A percentile compares a stretch with the other conserved stretches of the same genome.
Conservation (phyloP, 2,113 vertebrate species). For the Felis catus region DNA sequence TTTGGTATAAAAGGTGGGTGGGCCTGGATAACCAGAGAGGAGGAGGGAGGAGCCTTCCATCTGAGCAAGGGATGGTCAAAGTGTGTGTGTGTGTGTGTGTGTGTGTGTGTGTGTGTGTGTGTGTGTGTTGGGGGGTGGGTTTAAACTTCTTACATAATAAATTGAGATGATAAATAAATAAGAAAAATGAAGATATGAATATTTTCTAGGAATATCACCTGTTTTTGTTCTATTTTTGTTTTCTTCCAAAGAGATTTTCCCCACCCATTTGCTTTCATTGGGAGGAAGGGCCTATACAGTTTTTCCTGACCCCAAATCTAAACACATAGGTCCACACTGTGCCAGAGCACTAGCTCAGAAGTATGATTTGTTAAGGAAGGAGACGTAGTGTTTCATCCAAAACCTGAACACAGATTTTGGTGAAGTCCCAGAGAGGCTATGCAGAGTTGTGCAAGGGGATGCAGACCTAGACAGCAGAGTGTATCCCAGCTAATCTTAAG, state of each 20-base stretch:
- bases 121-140: fast-evolving
- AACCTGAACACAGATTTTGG: background rate
- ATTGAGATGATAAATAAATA: background rate
- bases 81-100: background rate
- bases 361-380: background rate
- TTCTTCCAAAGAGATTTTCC: background rate
- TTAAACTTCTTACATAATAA: background rate
- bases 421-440: background rate
- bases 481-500: background rate
- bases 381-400: background rate
- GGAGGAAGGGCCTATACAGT: background rate
- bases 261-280: background rate
- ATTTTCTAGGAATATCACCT: background rate
- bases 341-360: background rate
- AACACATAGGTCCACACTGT: background rate
- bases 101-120: background rate
- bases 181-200: background rate
- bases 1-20: background rate
- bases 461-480: background rate
- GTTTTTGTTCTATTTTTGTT: background rate
- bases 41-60: background rate
- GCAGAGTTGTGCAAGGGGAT: too few species aligned
- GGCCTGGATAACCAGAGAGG: background rate
- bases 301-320: background rate
- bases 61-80: background rate